Conservation (phyloP, 2,113 vertebrate genomes). For the Takifugu flavidus region DNA sequence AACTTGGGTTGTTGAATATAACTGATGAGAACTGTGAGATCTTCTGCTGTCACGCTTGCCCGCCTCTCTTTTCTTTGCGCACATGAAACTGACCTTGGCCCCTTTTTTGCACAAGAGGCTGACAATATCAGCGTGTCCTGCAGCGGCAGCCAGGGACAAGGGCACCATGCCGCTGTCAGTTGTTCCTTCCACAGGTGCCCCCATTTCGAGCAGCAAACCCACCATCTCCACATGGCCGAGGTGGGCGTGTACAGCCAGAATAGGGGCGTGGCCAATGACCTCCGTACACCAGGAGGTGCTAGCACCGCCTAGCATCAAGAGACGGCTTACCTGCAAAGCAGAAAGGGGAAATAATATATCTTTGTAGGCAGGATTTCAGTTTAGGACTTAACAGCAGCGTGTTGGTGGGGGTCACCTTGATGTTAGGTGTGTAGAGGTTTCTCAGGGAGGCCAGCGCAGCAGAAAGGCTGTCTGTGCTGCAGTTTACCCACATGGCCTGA, state of each 20-base stretch:
- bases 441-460: constrained; percentile 92
- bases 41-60: background rate
- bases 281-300: constrained; percentile 93
- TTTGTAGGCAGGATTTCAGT: background rate
- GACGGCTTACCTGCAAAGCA: constrained; percentile 86
- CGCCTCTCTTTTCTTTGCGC: background rate
- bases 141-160: constrained; percentile 86
- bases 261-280: constrained; percentile 89
- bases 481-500: constrained; percentile 93
- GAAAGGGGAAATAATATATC: background rate
- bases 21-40: constrained; percentile 10
- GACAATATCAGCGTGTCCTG: constrained; percentile 83
- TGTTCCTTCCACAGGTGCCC: constrained; percentile 80
- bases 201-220: constrained; percentile 85
- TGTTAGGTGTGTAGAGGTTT: constrained; percentile 97
- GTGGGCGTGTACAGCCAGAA: constrained; percentile 90
- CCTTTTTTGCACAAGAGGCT: constrained; percentile 87
- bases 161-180: constrained; percentile 89
- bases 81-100: constrained; percentile 79
- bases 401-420: constrained; percentile 80
- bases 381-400: no score
- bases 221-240: constrained; percentile 92
- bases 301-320: constrained; percentile 92
- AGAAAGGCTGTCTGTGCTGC: constrained; percentile 91
- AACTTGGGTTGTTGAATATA: constrained; percentile 35